Evolutionary conservation across 2,113 vertebrate genomes (phyloP).

Genomic region (Cavia porcellus): DNA sequence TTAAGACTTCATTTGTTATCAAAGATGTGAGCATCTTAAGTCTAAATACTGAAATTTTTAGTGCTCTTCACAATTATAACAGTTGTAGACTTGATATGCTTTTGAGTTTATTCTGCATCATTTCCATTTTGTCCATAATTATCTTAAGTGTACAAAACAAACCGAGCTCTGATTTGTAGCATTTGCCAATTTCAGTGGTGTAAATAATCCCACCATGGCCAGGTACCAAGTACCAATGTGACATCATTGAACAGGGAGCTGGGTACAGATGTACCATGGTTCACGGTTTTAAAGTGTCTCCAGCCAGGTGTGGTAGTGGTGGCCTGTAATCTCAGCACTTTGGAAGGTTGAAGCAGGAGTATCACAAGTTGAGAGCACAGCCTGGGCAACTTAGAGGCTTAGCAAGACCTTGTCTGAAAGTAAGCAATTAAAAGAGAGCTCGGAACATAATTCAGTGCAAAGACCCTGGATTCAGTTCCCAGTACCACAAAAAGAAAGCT

Average conservation of each 20-base stretch:
- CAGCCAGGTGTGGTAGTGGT: neutral
- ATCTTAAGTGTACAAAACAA: neutral
- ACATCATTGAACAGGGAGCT: neutral
- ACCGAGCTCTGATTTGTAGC: neutral
- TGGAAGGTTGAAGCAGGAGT: neutral
- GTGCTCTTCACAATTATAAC: neutral
- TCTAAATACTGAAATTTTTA: neutral
- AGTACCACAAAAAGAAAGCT: neutral
- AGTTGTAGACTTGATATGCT: neutral
- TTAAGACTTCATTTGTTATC: neutral
- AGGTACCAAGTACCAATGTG: too few relatives aligned
- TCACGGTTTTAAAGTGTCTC: neutral
- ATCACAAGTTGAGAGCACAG: neutral
- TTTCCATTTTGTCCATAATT: neutral
- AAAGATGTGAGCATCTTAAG: neutral
- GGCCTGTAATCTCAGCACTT: neutral
- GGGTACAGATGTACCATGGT: too few relatives aligned
- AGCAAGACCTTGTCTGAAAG: neutral
- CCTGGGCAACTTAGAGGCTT: neutral
- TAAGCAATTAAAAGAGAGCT: neutral
- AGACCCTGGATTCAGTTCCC: neutral
- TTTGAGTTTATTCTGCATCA: neutral
- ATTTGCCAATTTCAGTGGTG: neutral
- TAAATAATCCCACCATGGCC: neutral
- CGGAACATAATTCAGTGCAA: neutral